phyloP scores from a whole-genome alignment of 1,140 invertebrate species.

The Drosophila ercepeae region DNA sequence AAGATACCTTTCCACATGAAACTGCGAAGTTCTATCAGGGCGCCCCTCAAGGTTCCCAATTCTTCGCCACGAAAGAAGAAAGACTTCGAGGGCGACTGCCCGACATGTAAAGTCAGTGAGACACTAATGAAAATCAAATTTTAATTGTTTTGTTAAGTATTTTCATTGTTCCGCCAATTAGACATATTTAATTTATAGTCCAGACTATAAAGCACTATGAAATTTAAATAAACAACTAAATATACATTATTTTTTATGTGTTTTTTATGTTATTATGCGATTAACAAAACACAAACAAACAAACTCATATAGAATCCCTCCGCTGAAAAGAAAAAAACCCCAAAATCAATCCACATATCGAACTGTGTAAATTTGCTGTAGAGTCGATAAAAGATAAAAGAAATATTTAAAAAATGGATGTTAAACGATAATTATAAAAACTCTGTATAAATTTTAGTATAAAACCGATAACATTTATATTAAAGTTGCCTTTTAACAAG shows the following conservation, averaged over 20 bases:
- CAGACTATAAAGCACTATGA: constrained; percentile 7
- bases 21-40: constrained; percentile 7
- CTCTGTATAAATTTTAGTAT: constrained; percentile 54
- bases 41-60: too few species aligned
- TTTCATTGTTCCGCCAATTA: constrained; percentile 19
- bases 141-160: constrained; percentile 40
- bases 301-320: neutral
- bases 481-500: constrained; percentile 77
- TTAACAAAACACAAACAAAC: neutral
- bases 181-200: neutral
- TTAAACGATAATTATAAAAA: constrained; percentile 6
- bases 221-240: constrained; percentile 31
- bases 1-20: constrained; percentile 1
- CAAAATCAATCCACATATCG: constrained; percentile 29
- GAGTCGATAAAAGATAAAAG: neutral
- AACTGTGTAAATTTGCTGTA: constrained; percentile 29
- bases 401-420: neutral
- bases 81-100: too few species aligned
- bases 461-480: constrained; percentile 65
- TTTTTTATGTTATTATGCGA: too few species aligned
- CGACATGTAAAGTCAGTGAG: too few species aligned
- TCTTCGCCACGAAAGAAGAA: too few species aligned
- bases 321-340: neutral
- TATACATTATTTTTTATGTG: neutral
- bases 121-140: constrained; percentile 11